Base-by-base conservation (phyloP, 2,888 invertebrate species). In the Hydrotaea diabolus region DNA sequence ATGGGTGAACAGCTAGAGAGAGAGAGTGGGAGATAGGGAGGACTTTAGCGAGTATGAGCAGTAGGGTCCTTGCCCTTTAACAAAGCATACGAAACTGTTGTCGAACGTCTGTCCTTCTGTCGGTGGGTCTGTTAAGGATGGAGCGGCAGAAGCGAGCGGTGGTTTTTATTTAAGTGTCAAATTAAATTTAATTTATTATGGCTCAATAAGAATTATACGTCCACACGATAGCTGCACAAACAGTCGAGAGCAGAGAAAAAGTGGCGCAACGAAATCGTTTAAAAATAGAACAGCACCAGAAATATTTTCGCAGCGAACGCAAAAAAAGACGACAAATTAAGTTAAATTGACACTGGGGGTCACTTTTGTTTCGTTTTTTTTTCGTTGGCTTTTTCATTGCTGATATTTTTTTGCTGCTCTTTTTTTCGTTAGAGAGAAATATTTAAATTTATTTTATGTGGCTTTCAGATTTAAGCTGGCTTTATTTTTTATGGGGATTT, bases 131-230 rank as follows among this genome's bases (percentile, higher is more conserved):
- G 19, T 13, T 13, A 59, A 17, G n/a, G 62, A 26, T 3, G 11
- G 21, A 69, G 43, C 13, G 31, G 7, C 31, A 4, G 31, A 31
- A 31, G 7, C 31, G 15, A 46, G 46, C 19, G 78, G 77, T 78
- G 72, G 76, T 82, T 82, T 79, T 53, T 73, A 72, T 82, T 79
- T 79, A 77, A 79, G 82, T 81, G 82, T 82, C 79, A 85, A 85
- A 82, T 82, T 77, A 85, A 85, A 82, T 77, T 79, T 19, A 69
- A 79, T 85, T 85, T 85, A 79, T 82, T 79, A 75, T 73, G 76
- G 78, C 79, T 79, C 73, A 81, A 85, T 79, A 82, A 69, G 66
- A 82, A 53, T 84, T 80, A 72, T 15, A 76, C 39, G 75, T 21
- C 74, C 53, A 71, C 43, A 71, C 43, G 19, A 49, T 31, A 31